A percentile compares a stretch with the other conserved stretches of the same genome.
Conservation (phyloP, 1,140 invertebrate genomes). For the Octopus sinensis region DNA sequence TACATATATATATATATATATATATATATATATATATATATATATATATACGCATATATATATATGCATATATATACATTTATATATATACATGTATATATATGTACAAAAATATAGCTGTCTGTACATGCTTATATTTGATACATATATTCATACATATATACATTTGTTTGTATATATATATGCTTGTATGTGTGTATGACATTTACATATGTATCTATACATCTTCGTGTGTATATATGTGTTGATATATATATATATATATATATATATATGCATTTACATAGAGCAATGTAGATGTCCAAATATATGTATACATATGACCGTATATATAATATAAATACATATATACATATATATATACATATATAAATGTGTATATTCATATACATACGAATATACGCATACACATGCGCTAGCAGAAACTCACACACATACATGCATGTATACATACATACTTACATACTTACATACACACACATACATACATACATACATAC, state of each 20-base stretch:
- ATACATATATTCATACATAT: neutral
- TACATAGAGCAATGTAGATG: neutral
- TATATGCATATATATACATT: neutral
- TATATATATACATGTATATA: neutral
- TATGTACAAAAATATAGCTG: neutral
- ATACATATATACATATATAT: slow-evolving; percentile 1
- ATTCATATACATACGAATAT: slow-evolving; percentile 10
- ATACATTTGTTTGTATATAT: slow-evolving; percentile 6
- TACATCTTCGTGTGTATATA: neutral
- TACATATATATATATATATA: too few relatives aligned
- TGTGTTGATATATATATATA: too few relatives aligned
- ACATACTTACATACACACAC: slow-evolving; percentile 17
- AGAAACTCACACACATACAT: slow-evolving; percentile 15
- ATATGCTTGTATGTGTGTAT: neutral
- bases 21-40: too few relatives aligned
- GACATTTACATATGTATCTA: neutral
- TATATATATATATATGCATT: slow-evolving; percentile 4
- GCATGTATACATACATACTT: neutral
- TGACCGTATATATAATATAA: neutral
- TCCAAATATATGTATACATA: neutral
- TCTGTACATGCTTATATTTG: neutral
- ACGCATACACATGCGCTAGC: slow-evolving; percentile 17
- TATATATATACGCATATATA: too few relatives aligned
- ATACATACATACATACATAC: slow-evolving; percentile 10
- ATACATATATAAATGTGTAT: neutral